Evolutionary conservation across 2,113 vertebrate species (phyloP).

Genomic region (Nibea albiflora): DNA sequence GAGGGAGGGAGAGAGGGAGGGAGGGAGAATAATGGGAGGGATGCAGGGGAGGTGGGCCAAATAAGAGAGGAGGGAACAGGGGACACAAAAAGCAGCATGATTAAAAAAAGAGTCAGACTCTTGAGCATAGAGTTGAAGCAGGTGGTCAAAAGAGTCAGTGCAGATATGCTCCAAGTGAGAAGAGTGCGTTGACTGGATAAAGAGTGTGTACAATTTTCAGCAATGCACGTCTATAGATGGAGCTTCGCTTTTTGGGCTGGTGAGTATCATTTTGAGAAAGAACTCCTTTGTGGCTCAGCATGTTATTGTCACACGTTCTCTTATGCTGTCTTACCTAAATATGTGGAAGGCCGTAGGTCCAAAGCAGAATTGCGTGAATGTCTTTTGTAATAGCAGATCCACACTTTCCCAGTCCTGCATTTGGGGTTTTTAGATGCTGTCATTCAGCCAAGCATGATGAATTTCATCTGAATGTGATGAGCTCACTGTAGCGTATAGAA

Average conservation of each 20-base stretch:
- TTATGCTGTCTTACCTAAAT: neutral
- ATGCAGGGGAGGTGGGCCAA: slow-evolving; percentile 56
- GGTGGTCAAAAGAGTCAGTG: slow-evolving; percentile 51
- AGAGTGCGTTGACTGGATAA: slow-evolving; percentile 35
- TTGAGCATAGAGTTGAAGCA: slow-evolving; percentile 56
- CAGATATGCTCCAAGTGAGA: slow-evolving; percentile 33
- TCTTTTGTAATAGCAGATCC: neutral
- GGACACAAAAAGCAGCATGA: slow-evolving; percentile 32
- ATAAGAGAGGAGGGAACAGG: slow-evolving; percentile 50
- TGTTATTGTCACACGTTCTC: neutral
- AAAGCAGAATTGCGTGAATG: neutral
- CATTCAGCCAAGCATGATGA: slow-evolving; percentile 24
- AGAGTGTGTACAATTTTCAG: slow-evolving; percentile 23
- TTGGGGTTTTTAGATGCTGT: slow-evolving; percentile 6
- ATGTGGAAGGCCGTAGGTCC: neutral
- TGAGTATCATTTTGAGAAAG: slow-evolving; percentile 48
- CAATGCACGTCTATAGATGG: neutral
- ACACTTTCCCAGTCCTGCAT: neutral
- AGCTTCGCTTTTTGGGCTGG: slow-evolving; percentile 24
- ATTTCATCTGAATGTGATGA: slow-evolving; percentile 11
- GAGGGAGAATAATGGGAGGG: slow-evolving; percentile 48
- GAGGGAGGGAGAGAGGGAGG: slow-evolving; percentile 23
- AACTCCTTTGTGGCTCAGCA: neutral
- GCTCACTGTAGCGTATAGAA: slow-evolving; percentile 17
- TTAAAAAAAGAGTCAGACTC: slow-evolving; percentile 54